Evolutionary conservation across 2,797 vertebrate species (phyloP), one percentile per base, ranked within the genome.

Genomic region (Macrochelys suwanniensis): DNA sequence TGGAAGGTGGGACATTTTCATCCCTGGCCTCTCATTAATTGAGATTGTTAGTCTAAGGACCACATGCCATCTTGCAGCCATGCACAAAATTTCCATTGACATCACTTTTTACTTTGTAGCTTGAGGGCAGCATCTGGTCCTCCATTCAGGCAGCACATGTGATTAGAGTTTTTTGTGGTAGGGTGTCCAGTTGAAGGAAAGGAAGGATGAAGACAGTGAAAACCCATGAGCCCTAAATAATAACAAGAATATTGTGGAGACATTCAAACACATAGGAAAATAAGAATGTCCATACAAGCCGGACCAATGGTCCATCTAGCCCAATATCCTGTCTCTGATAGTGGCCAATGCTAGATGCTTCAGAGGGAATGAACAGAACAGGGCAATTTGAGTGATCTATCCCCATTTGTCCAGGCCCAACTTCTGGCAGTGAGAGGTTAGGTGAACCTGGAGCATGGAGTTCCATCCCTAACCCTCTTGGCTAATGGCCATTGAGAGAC

Each of bases 1-100:
- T 90, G 99, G 99, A 95, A 99, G 99, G 99, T 99, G 94, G 65
- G 93, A 54, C 42, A 25, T 1, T 80, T 79, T 85, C 26, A 4
- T 50, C 2, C 79, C 2, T 61, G 31, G 5, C 79, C 42, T 94
- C 68, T 53, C n/a, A 10, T 50, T 84, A 81, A 6, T n/a, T 89
- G 74, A 23, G 33, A 11, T 50, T 93, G 74, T 49, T 45, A 5
- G 57, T 45, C 42, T 42, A 57, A 76, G 31, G 42, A 56, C n/a
- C 21, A 33, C 28, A 28, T 85, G 23, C 85, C n/a, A 25, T 1
- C 19, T 84, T 28, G 19, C 82, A 0, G 53, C 77, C 11, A 2
- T 42, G 25, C 84, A 19, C 33, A 82, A 47, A 54, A 10, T 89
- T 77, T 49, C 61, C 42, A 8, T 3, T 79, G 50, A 13, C 5